Evolutionary conservation across 2,113 vertebrate genomes (phyloP).

Genomic region (Epinephelus fuscoguttatus): DNA sequence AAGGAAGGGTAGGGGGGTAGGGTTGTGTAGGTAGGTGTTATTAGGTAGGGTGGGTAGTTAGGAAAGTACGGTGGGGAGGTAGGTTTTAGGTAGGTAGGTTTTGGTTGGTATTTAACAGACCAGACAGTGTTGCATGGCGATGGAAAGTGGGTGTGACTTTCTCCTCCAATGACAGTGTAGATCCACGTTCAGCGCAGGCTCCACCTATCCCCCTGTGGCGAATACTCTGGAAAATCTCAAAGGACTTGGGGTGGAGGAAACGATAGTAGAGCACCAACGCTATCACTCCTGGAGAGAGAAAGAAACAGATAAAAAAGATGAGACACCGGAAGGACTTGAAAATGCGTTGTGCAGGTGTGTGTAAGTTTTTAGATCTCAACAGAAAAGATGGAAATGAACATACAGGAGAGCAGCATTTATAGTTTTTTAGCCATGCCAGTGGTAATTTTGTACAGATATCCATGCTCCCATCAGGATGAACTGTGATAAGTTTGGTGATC

Average conservation of each 20-base stretch:
- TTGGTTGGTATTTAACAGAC: constrained; percentile 43
- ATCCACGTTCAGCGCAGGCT: constrained; percentile 48
- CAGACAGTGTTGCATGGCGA: constrained; percentile 76
- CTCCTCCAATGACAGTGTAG: constrained; percentile 62
- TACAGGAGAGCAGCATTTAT: too few relatives aligned
- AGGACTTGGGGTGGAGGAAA: constrained; percentile 89
- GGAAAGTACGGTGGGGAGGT: too few relatives aligned
- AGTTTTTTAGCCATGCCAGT: too few relatives aligned
- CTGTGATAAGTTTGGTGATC: too few relatives aligned
- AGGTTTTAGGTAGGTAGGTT: not conserved
- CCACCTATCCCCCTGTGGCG: constrained; percentile 65
- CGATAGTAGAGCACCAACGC: constrained; percentile 88
- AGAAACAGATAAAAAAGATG: constrained; percentile 47
- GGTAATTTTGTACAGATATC: not conserved
- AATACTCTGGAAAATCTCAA: constrained; percentile 86
- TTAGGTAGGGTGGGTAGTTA: too few relatives aligned
- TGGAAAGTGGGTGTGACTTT: constrained; percentile 70
- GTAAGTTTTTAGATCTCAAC: too few relatives aligned
- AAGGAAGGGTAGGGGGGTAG: too few relatives aligned
- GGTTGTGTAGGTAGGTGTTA: too few relatives aligned
- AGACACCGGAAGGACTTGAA: not conserved
- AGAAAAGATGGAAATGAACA: too few relatives aligned
- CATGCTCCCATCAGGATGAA: not conserved
- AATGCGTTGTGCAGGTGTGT: not conserved
- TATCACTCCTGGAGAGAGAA: constrained; percentile 81